Percentiles rank a stretch among this genome's conserved stretches.
Evolutionary conservation across 2,797 vertebrate genomes (phyloP).

Genomic region (Prunella strophiata): DNA sequence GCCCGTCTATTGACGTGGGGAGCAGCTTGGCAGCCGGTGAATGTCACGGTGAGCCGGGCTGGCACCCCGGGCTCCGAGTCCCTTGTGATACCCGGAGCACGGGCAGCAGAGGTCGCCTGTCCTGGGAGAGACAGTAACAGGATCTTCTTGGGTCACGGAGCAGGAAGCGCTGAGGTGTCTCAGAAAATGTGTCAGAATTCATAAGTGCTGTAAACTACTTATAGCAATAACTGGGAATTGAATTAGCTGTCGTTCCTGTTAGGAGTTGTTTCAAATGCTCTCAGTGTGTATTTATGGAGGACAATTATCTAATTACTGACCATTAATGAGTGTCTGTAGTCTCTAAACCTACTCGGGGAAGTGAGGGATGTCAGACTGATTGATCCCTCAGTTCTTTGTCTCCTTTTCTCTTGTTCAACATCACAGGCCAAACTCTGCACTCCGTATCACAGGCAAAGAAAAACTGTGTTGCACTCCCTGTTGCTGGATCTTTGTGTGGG

Average conservation of each 20-base stretch:
- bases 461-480: not conserved
- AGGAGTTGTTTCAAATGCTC: not conserved
- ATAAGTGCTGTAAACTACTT: accelerated
- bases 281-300: not conserved
- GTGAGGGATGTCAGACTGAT: not conserved
- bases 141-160: not conserved
- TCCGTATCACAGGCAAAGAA: accelerated
- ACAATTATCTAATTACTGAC: not conserved
- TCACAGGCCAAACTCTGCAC: not conserved
- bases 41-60: not conserved
- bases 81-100: not conserved
- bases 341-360: not conserved
- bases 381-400: not conserved
- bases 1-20: accelerated
- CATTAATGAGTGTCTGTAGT: not conserved
- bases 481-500: not conserved
- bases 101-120: not conserved
- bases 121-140: not conserved
- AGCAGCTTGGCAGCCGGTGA: not conserved
- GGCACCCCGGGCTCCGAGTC: not conserved
- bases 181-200: not conserved
- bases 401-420: not conserved
- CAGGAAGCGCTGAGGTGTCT: not conserved
- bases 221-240: not conserved
- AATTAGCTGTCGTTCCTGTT: not conserved